A percentile compares a stretch with the other conserved stretches of the same genome.
Evolutionary conservation across 2,888 invertebrate genomes (phyloP).

Genomic region (Xanthorhoe designata): DNA sequence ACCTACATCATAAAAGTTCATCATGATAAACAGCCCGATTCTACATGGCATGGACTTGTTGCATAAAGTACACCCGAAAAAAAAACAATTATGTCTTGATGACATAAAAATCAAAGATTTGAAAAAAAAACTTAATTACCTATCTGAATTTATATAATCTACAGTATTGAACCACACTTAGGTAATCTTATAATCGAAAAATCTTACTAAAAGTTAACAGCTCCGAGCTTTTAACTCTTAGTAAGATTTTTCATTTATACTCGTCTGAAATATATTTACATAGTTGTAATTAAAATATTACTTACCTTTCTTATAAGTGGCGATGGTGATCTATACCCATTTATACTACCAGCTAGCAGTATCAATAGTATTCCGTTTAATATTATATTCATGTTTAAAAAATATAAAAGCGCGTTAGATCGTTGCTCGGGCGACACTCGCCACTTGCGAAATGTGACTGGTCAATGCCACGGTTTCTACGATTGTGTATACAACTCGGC

Average conservation of each 20-base stretch:
- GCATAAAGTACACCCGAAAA: too few species aligned
- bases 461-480: slow-evolving; percentile 37
- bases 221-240: too few species aligned
- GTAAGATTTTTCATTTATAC: too few species aligned
- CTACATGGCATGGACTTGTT: too few species aligned
- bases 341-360: slow-evolving; percentile 43
- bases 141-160: too few species aligned
- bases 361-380: slow-evolving; percentile 27
- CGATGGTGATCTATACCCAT: slow-evolving; percentile 54
- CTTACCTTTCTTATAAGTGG: slow-evolving; percentile 77
- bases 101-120: not conserved
- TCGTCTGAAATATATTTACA: slow-evolving; percentile 2
- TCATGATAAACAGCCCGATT: too few species aligned
- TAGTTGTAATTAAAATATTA: slow-evolving; percentile 33
- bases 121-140: not conserved
- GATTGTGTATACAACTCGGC: slow-evolving; percentile 13
- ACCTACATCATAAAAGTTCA: too few species aligned
- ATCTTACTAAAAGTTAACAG: too few species aligned
- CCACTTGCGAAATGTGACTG: slow-evolving; percentile 40
- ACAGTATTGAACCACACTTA: too few species aligned
- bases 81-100: too few species aligned
- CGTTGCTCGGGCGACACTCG: slow-evolving; percentile 20
- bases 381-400: slow-evolving; percentile 1
- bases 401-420: slow-evolving; percentile 8
- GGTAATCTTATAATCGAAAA: too few species aligned